Conservation (phyloP, 2,888 invertebrate species). For the Tachina fera region DNA sequence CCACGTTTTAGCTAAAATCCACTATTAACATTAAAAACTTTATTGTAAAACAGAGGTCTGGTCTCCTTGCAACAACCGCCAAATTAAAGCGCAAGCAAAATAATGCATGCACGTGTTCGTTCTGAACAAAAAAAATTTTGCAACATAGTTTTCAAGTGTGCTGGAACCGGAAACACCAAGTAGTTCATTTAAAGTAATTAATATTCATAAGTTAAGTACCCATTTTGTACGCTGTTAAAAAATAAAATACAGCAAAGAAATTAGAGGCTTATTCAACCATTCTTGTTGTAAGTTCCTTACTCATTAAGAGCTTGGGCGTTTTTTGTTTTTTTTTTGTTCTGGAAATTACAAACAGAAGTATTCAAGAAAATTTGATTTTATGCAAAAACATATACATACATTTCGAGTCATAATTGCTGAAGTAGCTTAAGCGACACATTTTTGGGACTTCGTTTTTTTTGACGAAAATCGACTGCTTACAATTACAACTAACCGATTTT, state of each 20-base stretch:
- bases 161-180: constrained; percentile 57
- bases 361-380: neutral
- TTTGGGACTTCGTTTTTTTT: no score
- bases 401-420: no score
- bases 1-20: no score
- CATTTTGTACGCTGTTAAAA: constrained; percentile 29
- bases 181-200: constrained; percentile 53
- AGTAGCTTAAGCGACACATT: no score
- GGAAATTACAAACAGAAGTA: neutral
- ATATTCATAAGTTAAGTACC: constrained; percentile 61
- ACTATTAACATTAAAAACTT: neutral
- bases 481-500: no score
- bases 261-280: neutral
- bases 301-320: neutral
- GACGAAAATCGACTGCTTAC: no score
- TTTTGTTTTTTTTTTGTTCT: neutral
- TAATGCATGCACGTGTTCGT: constrained; percentile 54
- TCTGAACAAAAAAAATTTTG: constrained; percentile 45
- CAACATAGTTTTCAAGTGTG: constrained; percentile 55
- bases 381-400: no score
- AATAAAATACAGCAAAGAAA: neutral
- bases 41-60: constrained; percentile 25
- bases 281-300: neutral
- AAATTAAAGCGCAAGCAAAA: constrained; percentile 31
- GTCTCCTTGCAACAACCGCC: neutral